Percentiles rank a stretch among this genome's conserved stretches.
These are phyloP conservation scores for Drosophila stalkeri DNA, from an alignment of 2,888 invertebrate genomes.

Conservation along the genomic window DNA sequence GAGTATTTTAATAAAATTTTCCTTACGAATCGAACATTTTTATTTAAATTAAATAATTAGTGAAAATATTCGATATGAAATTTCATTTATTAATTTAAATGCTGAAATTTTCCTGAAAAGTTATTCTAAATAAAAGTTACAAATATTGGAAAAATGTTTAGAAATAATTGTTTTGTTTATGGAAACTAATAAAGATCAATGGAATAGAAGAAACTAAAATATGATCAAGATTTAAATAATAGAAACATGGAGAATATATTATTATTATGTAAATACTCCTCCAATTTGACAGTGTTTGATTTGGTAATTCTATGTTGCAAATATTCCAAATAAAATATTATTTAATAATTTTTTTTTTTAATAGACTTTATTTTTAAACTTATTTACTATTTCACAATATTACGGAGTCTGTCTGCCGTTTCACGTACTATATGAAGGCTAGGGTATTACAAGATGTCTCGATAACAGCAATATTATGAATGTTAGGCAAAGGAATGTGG, in stretches of 20 bases:
- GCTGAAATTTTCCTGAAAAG: neutral
- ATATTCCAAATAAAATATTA: neutral
- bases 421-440: slow-evolving; percentile 27
- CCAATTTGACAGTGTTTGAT: neutral
- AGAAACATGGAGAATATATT: neutral
- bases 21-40: neutral
- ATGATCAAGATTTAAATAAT: neutral
- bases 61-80: neutral
- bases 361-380: slow-evolving; percentile 49
- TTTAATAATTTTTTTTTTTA: slow-evolving; percentile 13
- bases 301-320: neutral
- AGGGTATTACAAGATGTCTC: slow-evolving; percentile 13
- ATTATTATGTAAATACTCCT: neutral
- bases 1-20: slow-evolving; percentile 2
- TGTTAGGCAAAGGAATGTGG: neutral
- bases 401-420: slow-evolving; percentile 38
- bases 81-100: neutral
- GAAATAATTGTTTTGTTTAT: no score
- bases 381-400: slow-evolving; percentile 53
- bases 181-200: no score
- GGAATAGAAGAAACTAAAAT: neutral
- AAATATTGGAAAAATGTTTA: neutral
- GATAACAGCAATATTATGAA: slow-evolving; percentile 9
- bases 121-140: neutral
- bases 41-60: neutral